Percentiles rank a stretch among this genome's conserved stretches.
Conservation (phyloP, 2,113 vertebrate species). For the Ceratotherium simum region DNA sequence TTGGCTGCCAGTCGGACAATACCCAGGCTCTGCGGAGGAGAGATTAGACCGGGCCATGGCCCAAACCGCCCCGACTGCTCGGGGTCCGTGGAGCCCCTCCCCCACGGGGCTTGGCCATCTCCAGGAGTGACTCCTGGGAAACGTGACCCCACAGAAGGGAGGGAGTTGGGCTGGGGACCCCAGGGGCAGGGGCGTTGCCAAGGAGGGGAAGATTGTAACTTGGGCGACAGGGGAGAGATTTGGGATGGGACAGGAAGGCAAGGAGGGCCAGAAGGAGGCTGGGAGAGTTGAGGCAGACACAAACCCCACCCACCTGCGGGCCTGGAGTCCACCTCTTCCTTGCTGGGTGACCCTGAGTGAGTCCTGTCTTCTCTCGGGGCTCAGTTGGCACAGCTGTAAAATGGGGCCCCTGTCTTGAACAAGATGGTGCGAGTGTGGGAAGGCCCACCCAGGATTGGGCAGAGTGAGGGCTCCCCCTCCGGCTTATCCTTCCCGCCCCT, state of each 20-base stretch:
- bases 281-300: neutral
- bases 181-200: neutral
- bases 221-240: neutral
- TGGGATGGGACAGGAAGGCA: neutral
- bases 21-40: neutral
- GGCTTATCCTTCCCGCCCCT: neutral
- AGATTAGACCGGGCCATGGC: neutral
- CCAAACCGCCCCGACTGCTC: neutral
- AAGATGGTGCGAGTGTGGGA: neutral
- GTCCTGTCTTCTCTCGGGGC: neutral
- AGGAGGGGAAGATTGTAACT: neutral
- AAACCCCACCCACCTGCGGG: neutral
- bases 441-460: neutral
- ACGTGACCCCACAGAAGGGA: neutral
- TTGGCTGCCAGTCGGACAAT: neutral
- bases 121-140: conserved; percentile 7
- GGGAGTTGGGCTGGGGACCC: neutral
- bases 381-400: neutral
- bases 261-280: neutral
- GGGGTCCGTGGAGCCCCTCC: neutral
- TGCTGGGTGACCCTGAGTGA: neutral
- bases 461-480: neutral
- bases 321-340: neutral
- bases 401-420: neutral
- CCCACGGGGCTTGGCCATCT: neutral